Conservation (phyloP, 2,113 vertebrate species). For the Amia ocellicauda region DNA sequence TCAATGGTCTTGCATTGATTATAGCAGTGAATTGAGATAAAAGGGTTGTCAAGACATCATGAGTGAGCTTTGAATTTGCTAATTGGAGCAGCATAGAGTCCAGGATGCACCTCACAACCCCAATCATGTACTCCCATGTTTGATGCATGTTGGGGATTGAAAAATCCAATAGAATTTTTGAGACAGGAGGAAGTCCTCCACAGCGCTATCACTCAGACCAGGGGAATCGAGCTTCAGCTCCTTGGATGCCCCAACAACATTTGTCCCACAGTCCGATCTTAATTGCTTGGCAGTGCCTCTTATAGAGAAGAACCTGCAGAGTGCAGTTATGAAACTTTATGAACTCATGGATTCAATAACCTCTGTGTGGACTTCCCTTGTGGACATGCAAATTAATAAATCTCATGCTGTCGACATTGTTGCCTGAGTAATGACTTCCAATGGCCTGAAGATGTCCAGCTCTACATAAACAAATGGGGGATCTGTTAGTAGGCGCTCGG, state of each 20-base stretch:
- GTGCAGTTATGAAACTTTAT: background rate
- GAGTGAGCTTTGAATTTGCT: no score
- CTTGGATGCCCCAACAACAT: constrained; percentile 7
- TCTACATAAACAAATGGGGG: background rate
- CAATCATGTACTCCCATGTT: constrained; percentile 7
- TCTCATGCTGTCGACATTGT: no score
- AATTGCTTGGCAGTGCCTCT: constrained; percentile 1
- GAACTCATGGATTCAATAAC: background rate
- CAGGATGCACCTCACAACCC: no score
- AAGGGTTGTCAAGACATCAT: background rate
- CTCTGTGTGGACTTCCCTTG: background rate
- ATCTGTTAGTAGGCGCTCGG: background rate
- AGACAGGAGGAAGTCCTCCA: background rate
- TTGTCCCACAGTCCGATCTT: constrained; percentile 18
- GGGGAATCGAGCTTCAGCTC: background rate
- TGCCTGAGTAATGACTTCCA: no score
- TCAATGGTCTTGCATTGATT: background rate
- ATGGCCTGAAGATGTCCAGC: no score
- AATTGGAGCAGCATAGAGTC: no score
- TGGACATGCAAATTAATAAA: no score
- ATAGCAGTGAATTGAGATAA: constrained; percentile 11
- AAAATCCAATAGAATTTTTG: background rate
- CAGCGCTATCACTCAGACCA: background rate
- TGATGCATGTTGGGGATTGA: constrained; percentile 1
- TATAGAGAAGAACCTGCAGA: background rate